Conservation (phyloP, 1,140 invertebrate genomes). For the Trichogramma pretiosum region DNA sequence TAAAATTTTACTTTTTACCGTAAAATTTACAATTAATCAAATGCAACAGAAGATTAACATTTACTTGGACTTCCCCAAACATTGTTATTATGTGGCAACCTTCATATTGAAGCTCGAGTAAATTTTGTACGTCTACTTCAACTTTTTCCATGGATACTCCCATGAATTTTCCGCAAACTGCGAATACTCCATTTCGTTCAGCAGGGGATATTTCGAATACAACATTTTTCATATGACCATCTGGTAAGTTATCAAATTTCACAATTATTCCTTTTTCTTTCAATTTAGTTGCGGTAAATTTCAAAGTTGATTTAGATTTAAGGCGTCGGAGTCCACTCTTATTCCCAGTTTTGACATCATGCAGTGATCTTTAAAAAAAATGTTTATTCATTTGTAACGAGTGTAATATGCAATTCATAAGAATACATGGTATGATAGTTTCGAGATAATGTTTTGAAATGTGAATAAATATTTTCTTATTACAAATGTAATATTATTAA, state of each 20-base stretch:
- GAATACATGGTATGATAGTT: no score
- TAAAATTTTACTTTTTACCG: constrained; percentile 47
- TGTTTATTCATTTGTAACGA: no score
- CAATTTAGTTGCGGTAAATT: constrained; percentile 64
- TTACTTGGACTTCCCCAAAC: constrained; percentile 71
- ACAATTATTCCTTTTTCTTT: constrained; percentile 67
- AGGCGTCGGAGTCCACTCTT: constrained; percentile 49
- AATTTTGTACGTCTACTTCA: constrained; percentile 65
- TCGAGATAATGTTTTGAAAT: no score
- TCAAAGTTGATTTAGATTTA: constrained; percentile 55
- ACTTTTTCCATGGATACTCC: constrained; percentile 70
- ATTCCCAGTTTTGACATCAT: constrained; percentile 44
- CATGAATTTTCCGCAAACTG: constrained; percentile 70
- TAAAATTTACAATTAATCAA: constrained; percentile 75
- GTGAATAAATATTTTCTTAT: no score
- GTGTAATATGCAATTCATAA: no score
- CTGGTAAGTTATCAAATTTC: constrained; percentile 61
- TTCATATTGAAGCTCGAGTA: constrained; percentile 72
- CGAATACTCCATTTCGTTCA: constrained; percentile 60
- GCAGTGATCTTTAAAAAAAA: constrained; percentile 49
- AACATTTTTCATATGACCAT: constrained; percentile 65
- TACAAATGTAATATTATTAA: neutral
- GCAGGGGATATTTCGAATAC: constrained; percentile 68
- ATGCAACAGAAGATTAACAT: constrained; percentile 69
- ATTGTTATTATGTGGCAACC: constrained; percentile 70